Evolutionary conservation across 1,140 invertebrate species (phyloP), one percentile per base, ranked within the genome.

Genomic region (Hylyphantes graminicola): DNA sequence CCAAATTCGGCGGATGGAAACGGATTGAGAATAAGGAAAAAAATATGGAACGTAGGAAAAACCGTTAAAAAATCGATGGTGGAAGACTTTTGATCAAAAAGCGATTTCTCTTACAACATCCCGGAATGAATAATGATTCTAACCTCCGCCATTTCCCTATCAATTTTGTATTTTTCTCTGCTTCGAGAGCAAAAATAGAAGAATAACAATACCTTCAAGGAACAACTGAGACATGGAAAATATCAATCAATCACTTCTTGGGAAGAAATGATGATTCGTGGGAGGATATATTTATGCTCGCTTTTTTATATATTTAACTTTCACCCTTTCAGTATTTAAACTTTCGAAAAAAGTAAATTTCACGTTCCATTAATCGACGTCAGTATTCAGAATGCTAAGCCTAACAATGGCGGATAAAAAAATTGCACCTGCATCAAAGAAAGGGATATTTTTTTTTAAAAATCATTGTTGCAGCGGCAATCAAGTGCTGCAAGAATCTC

Each of bases 171-270:
- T 57, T 74, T 48, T 48, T n/a, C 10, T 13, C 54, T 55, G 15
- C 9, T 72, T 57, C 70, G 15, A 55, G 3, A 35, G 54, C 13
- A 74, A 74, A 51, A 74, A 74, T 19, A 74, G 51, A 35, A 57
- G 57, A 21, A 74, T 35, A 74, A 54, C 5, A 73, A 73, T 19
- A 74, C 55, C 57, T 57, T 57, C 72, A 74, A 74, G 57, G 72
- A 55, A 74, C 21, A 53, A 74, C 72, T 13, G n/a, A 57, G 72
- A 74, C 72, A 74, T 74, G 15, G 72, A 74, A 74, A 74, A 74
- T 74, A 74, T 74, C 72, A 74, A 74, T 74, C 72, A 74, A 74
- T 74, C 72, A 74, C 72, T 57, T 74, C 72, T 74, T 53, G 72
- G 57, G 72, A 74, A 74, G 57, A 57, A 21, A 74, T 74, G 55